These are phyloP conservation scores for Muntiacus muntjak DNA, from an alignment of 2,113 vertebrate species.

Conservation along the genomic window DNA sequence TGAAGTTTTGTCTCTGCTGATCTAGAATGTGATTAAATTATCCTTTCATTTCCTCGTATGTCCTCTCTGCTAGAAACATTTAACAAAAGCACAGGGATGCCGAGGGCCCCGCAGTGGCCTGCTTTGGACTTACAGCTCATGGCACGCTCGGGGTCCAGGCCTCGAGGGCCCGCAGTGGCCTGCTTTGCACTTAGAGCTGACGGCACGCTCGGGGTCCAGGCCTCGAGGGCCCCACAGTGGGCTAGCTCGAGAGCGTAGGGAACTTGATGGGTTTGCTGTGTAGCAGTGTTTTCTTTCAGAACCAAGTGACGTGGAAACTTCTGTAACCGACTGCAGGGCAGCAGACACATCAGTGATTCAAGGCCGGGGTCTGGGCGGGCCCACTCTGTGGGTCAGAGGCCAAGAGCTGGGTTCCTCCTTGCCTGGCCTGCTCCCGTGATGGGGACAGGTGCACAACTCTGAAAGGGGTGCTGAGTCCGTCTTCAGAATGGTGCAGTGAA, in stretches of 20 bases:
- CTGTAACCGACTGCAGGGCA: neutral
- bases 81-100: neutral
- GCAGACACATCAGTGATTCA: neutral
- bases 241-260: rapidly evolving
- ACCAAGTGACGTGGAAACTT: neutral
- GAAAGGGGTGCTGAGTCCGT: neutral
- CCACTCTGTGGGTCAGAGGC: neutral
- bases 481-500: neutral
- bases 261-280: too few relatives aligned
- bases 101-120: rapidly evolving
- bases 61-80: neutral
- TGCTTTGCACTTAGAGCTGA: rapidly evolving
- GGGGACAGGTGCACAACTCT: neutral
- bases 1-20: neutral
- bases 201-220: rapidly evolving
- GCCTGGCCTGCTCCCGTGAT: neutral
- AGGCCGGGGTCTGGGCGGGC: rapidly evolving
- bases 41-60: neutral
- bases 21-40: neutral
- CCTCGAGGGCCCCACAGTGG: rapidly evolving
- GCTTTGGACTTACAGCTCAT: rapidly evolving
- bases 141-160: rapidly evolving
- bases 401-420: neutral
- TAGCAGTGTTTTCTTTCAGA: neutral
- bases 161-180: rapidly evolving